Percentiles rank a stretch among this genome's conserved stretches.
Evolutionary conservation across 1,140 invertebrate genomes (phyloP).

Genomic region (Atta cephalotes): DNA sequence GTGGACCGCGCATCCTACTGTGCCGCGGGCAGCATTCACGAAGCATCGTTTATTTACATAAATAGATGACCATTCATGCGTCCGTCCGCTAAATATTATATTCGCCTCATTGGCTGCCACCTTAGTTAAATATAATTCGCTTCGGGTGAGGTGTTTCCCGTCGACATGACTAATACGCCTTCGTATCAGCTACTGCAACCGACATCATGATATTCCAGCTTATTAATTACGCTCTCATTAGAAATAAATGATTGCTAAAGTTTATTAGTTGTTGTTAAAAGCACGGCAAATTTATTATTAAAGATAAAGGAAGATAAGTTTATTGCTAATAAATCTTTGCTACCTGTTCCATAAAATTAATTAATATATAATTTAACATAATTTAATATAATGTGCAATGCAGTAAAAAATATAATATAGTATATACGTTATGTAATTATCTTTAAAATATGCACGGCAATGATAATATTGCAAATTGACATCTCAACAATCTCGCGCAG

Average conservation of each 20-base stretch:
- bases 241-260: conserved; percentile 8
- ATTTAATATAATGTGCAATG: background rate
- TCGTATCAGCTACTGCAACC: conserved; percentile 2
- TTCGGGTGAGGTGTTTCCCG: conserved; percentile 19
- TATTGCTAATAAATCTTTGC: conserved; percentile 3
- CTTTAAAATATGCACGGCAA: background rate
- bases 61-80: conserved; percentile 27
- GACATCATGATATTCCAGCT: background rate
- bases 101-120: conserved; percentile 31
- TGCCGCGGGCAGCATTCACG: conserved; percentile 1
- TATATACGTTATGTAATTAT: background rate
- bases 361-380: background rate
- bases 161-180: conserved; percentile 7
- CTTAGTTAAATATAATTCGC: conserved; percentile 43
- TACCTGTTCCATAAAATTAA: background rate
- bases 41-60: conserved; percentile 47
- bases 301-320: background rate
- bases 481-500: background rate
- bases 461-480: background rate
- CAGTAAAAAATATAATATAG: background rate
- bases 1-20: conserved; percentile 35
- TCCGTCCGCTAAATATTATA: conserved; percentile 40
- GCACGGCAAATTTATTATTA: background rate
- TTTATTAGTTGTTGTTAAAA: background rate
- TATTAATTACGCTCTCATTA: conserved; percentile 20